Evolutionary conservation across 1,140 invertebrate species (phyloP), one percentile per base, ranked within the genome.

Genomic region (Brachionus manjavacas): DNA sequence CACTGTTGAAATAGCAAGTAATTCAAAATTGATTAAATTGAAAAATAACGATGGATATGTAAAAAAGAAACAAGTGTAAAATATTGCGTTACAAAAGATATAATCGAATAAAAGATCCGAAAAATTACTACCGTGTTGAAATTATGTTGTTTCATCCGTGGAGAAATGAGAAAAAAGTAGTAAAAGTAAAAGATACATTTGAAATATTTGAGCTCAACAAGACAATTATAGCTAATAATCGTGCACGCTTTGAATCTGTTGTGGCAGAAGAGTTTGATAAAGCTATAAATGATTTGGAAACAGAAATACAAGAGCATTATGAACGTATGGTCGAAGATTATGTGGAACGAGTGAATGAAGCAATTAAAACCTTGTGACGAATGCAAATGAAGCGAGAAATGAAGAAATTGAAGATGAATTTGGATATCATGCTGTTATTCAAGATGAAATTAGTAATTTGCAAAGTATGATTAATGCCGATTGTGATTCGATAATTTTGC

Each of bases 91-190:
- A 46, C 43, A 74, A 74, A 74, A 0, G 70, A 7, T 74, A 74
- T 3, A 74, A 43, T 41, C 14, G 35, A 16, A n/a, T 41, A 74
- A 74, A 74, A 74, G 70, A 74, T 41, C 14, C 31, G 6, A 3
- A 43, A 20, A 74, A 74, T 74, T 74, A 74, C 23, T 74, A 74
- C 46, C 70, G 70, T 2, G 70, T 74, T 4, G 14, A 74, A 46
- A 7, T 74, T 0, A 74, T 74, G 70, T 74, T 74, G 16, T 74
- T 74, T 43, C 4, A 20, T 16, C 39, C 70, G 16, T 74, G 70
- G 70, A 0, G 39, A 41, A 20, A 74, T 11, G 70, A 74, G 23
- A 74, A 39, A 23, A 1, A 1, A 2, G 70, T 23, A 3, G n/a
- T 74, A 2, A 14, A 74, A 41, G 2, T 74, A 41, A 0, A 3